A percentile compares a stretch with the other conserved stretches of the same genome.
phyloP scores from a whole-genome alignment of 2,888 invertebrate genomes.

The Bugulina stolonifera region DNA sequence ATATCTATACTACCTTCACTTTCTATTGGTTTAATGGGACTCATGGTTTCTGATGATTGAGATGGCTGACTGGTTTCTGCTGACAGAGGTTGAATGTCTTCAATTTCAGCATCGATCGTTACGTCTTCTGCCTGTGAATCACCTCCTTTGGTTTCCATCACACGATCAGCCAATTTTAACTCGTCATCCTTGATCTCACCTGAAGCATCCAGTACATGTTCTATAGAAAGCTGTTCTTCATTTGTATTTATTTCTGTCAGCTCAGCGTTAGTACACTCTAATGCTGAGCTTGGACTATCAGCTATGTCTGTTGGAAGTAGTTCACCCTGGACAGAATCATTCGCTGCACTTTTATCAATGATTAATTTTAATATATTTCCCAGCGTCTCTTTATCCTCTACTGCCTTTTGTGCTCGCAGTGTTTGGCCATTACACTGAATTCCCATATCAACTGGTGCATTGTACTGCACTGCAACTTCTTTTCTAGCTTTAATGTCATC shows the following conservation, averaged over 20 bases:
- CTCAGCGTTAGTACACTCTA: neutral
- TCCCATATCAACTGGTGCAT: constrained; percentile 1
- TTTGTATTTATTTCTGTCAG: neutral
- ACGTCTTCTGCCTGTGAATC: neutral
- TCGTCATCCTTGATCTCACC: neutral
- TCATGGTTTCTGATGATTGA: neutral
- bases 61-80: neutral
- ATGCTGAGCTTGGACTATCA: neutral
- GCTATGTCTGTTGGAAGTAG: no score
- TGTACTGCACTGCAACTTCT: neutral
- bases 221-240: neutral
- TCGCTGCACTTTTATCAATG: neutral
- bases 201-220: neutral
- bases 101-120: neutral
- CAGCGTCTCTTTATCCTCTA: neutral
- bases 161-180: neutral
- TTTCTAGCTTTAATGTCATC: neutral
- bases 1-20: neutral
- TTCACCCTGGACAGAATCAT: neutral
- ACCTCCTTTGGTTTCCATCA: neutral
- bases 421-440: neutral
- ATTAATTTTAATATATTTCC: neutral
- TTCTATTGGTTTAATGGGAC: neutral
- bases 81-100: no score
- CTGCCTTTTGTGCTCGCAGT: neutral